Base-by-base conservation (phyloP, 2,113 vertebrate species). In the Spea multiplicata region DNA sequence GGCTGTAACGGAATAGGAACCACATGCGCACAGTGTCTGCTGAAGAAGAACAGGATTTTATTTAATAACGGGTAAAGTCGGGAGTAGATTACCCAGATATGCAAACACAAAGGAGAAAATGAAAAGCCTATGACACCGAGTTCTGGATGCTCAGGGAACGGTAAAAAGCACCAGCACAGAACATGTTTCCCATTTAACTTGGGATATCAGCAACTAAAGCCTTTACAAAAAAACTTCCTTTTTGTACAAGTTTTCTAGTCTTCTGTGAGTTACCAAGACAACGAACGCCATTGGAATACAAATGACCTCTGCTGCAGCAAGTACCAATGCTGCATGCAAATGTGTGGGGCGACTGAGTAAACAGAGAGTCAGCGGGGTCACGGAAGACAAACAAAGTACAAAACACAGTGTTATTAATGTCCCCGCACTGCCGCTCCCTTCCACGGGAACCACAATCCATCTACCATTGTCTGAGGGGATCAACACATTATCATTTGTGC, bases 281-380 rank as follows among this genome's bases (percentile, higher is more conserved):
- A 67, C 71, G 8, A 52, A 44, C 30, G 52, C 77, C 77, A 79
- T 79, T 79, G 47, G 77, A 79, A 79, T 79, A 79, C 70, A 79
- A 79, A 79, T 79, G 49, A 57, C 70, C 62, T 57, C 61, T 59
- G 48, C 70, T 67, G 70, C 77, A 67, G 62, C 62, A 59, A 73
- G 64, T 17, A 59, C 62, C 48, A 3, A 57, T 13, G 62, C 52
- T 66, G 77, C 70, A 79, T 79, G 77, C 50, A 73, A 79, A 79
- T 79, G 62, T 13, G 50, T 66, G 70, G 61, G 52, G 64, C 44
- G 71, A 66, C 76, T 66, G 70, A 72, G 76, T 72, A 78, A 78
- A 79, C 77, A 79, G 57, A 59, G 70, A 66, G 76, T 72, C 69
- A 66, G 5, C 4, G 59, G 76, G 70, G 77, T 79, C 77, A 79